These are phyloP conservation scores for Lapara coniferarum DNA, from an alignment of 2,888 invertebrate genomes.

Conservation along the genomic window DNA sequence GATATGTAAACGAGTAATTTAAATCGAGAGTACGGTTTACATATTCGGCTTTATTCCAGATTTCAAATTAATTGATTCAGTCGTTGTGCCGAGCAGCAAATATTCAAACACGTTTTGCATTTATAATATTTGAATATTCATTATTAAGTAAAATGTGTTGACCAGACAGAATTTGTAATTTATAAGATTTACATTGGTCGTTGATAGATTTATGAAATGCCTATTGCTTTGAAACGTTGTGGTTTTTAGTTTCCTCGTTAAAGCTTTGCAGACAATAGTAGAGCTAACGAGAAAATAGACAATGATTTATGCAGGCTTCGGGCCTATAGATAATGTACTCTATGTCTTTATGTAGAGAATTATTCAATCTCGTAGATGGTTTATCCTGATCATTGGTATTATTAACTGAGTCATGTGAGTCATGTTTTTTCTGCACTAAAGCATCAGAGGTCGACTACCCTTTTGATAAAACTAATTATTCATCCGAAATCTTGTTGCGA, in stretches of 20 bases:
- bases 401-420: no score
- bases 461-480: no score
- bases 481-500: no score
- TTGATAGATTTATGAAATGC: conserved; percentile 18
- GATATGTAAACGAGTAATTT: not conserved
- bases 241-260: not conserved
- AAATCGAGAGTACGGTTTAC: conserved; percentile 15
- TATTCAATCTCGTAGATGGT: no score
- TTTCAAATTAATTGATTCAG: conserved; percentile 15
- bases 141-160: conserved; percentile 19
- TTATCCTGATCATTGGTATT: no score
- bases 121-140: conserved; percentile 23
- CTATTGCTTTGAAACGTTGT: conserved; percentile 21
- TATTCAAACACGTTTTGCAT: conserved; percentile 20
- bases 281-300: not conserved
- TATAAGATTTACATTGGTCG: conserved; percentile 17
- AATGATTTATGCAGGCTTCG: not conserved
- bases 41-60: conserved; percentile 14
- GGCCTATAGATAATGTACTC: no score
- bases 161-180: conserved; percentile 14
- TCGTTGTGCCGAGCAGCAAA: conserved; percentile 10
- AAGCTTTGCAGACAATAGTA: not conserved
- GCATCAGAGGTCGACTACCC: no score
- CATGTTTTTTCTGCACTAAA: no score
- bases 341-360: no score